Evolutionary conservation across 2,888 invertebrate genomes (phyloP).

Genomic region (Agrochola circellaris): DNA sequence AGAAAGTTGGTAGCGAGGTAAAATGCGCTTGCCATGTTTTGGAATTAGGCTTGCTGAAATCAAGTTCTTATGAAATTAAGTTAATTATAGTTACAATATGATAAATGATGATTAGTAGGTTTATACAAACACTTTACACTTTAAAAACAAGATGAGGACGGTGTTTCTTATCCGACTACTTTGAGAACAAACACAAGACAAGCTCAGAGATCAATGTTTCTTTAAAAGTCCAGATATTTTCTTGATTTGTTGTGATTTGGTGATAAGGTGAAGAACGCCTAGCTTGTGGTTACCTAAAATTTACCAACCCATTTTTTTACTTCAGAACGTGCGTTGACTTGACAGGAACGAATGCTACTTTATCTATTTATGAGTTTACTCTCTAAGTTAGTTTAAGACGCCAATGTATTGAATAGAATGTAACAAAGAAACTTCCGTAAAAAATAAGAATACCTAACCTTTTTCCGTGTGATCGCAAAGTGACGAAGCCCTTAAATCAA

Average conservation of each 20-base stretch:
- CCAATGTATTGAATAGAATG: background rate
- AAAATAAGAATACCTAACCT: background rate
- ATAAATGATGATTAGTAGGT: background rate
- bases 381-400: background rate
- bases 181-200: background rate
- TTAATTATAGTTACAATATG: background rate
- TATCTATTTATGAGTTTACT: background rate
- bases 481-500: background rate
- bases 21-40: conserved; percentile 13
- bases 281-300: background rate
- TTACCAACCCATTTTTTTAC: background rate
- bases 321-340: background rate
- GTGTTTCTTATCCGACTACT: background rate
- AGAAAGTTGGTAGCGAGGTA: conserved; percentile 22
- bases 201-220: background rate
- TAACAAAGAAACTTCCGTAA: background rate
- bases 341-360: background rate
- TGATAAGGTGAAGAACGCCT: background rate
- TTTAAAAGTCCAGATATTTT: background rate
- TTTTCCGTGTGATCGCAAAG: background rate
- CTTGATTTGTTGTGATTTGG: background rate
- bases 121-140: background rate
- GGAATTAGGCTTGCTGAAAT: background rate
- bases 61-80: background rate
- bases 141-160: background rate